Conservation (phyloP, 1,140 invertebrate species). For the Zeugodacus cucurbitae region DNA sequence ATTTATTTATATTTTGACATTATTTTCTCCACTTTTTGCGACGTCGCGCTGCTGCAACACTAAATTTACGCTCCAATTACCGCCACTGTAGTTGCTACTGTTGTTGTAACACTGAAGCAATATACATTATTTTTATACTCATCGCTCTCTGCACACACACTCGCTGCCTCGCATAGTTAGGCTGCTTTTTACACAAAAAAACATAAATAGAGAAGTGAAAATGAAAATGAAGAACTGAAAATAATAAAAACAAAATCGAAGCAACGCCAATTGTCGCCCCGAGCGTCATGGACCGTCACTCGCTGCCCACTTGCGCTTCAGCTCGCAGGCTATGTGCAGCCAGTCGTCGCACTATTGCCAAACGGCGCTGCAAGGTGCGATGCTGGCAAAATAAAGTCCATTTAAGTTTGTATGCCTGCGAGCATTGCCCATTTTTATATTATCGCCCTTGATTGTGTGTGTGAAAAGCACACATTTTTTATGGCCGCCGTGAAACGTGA, state of each 20-base stretch:
- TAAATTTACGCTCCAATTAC: slow-evolving; percentile 27
- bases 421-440: background rate
- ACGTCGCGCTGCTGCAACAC: background rate
- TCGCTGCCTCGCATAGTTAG: background rate
- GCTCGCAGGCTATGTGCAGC: background rate
- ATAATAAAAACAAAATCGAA: background rate
- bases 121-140: background rate
- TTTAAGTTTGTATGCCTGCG: background rate
- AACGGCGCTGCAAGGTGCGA: background rate
- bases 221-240: background rate
- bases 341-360: background rate
- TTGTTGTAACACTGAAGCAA: background rate
- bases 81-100: background rate
- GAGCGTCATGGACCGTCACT: background rate
- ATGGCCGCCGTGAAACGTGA: slow-evolving; percentile 1
- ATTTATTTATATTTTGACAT: background rate
- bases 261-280: slow-evolving; percentile 11
- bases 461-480: background rate
- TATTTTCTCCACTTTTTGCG: background rate
- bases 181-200: background rate
- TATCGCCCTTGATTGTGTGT: background rate
- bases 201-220: background rate
- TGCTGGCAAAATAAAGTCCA: background rate
- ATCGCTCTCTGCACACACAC: background rate
- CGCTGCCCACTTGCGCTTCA: background rate